phyloP scores from a whole-genome alignment of 2,888 invertebrate genomes.

The Gastrophysa polygoni region DNA sequence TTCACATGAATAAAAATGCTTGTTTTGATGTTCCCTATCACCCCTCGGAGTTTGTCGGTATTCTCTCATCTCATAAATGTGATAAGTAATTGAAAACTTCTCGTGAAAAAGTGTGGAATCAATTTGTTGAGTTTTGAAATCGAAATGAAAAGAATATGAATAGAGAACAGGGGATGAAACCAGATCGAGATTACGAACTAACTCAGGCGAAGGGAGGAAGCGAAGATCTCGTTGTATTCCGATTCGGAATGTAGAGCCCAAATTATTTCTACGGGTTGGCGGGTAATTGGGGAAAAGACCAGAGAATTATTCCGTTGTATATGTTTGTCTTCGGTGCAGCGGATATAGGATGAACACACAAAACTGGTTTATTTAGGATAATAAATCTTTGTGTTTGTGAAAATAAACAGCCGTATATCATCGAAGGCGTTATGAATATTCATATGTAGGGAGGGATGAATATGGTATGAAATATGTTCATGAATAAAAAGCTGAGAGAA shows the following conservation, averaged over 20 bases:
- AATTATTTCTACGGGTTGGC: neutral
- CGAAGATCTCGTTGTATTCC: neutral
- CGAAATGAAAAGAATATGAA: neutral
- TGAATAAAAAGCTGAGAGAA: neutral
- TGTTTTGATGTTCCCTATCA: too few species aligned
- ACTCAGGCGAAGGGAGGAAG: neutral
- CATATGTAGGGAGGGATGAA: neutral
- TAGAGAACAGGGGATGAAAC: neutral
- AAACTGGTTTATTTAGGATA: neutral
- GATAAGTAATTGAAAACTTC: too few species aligned
- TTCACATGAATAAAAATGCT: too few species aligned
- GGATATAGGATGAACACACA: neutral
- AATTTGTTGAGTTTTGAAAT: neutral
- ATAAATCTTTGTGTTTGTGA: neutral
- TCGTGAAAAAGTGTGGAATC: too few species aligned
- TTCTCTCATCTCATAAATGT: too few species aligned
- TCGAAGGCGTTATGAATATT: neutral
- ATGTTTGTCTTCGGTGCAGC: neutral
- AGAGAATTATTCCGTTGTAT: neutral
- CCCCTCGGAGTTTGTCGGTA: too few species aligned
- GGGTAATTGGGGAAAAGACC: neutral
- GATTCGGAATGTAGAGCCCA: neutral
- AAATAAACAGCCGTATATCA: neutral
- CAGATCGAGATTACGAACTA: neutral
- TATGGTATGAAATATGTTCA: neutral